A percentile compares a stretch with the other conserved stretches of the same genome.
These are phyloP conservation scores for Thaumatotibia leucotreta DNA, from an alignment of 1,140 invertebrate genomes.

Conservation along the genomic window DNA sequence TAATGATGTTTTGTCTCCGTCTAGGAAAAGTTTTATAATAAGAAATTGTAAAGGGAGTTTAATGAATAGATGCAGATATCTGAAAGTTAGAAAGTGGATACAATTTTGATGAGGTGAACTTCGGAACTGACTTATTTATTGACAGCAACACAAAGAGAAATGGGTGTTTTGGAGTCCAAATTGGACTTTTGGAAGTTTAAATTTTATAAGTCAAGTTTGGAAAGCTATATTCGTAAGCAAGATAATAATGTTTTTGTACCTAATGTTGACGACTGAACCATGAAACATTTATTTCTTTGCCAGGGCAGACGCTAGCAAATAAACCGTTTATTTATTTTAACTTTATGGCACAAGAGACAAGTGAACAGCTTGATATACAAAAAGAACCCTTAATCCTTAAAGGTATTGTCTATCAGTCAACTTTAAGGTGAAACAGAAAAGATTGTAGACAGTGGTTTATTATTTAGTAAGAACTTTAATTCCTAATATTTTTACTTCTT, in stretches of 20 bases:
- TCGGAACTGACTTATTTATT: background rate
- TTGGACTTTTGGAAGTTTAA: background rate
- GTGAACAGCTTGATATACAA: too few relatives aligned
- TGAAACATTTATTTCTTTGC: too few relatives aligned
- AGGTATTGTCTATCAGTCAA: too few relatives aligned
- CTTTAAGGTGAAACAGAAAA: too few relatives aligned
- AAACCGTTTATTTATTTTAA: too few relatives aligned
- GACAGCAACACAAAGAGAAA: background rate
- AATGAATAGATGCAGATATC: constrained; percentile 3
- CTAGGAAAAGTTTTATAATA: constrained; percentile 3
- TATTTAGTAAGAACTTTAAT: too few relatives aligned
- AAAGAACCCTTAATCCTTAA: too few relatives aligned
- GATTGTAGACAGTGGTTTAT: too few relatives aligned
- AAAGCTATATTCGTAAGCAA: background rate
- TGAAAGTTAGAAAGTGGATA: background rate
- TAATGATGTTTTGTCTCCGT: constrained; percentile 14
- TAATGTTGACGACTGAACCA: background rate
- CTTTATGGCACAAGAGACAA: too few relatives aligned
- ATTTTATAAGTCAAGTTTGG: background rate
- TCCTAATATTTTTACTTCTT: too few relatives aligned
- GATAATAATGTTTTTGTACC: background rate
- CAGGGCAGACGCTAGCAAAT: background rate
- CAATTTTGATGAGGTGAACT: constrained; percentile 7
- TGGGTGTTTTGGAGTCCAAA: background rate
- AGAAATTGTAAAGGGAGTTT: constrained; percentile 3